phyloP scores from a whole-genome alignment of 2,797 vertebrate species.

The Lophotriccus pileatus region DNA sequence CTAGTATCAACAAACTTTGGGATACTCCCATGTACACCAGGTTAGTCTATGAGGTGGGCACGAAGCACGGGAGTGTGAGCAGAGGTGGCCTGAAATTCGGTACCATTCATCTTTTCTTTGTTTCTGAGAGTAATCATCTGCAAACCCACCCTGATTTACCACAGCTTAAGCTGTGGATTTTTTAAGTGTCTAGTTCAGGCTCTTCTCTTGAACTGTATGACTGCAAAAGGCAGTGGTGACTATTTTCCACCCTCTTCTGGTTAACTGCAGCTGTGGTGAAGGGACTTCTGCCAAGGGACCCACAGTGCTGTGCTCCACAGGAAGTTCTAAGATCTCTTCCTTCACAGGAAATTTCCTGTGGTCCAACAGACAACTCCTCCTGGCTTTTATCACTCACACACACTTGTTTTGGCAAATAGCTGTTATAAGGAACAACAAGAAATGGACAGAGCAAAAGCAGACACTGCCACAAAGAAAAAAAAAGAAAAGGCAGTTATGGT shows the following conservation, averaged over 20 bases:
- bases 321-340: slow-evolving; percentile 89
- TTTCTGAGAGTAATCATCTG: neutral
- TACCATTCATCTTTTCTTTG: neutral
- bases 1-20: neutral
- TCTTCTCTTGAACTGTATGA: neutral
- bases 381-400: slow-evolving; percentile 76
- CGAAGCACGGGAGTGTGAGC: neutral
- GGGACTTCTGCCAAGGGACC: slow-evolving; percentile 80
- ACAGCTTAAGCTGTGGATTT: neutral
- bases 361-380: slow-evolving; percentile 81
- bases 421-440: slow-evolving; percentile 74
- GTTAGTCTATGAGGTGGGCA: neutral
- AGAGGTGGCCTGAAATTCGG: neutral
- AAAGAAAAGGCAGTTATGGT: slow-evolving; percentile 22
- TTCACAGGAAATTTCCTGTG: slow-evolving; percentile 93
- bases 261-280: slow-evolving; percentile 77
- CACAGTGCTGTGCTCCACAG: slow-evolving; percentile 83
- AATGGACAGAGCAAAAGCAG: slow-evolving; percentile 62
- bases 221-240: neutral
- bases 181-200: neutral
- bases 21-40: neutral
- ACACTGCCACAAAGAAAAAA: neutral
- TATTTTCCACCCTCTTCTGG: slow-evolving; percentile 42
- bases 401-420: slow-evolving; percentile 79
- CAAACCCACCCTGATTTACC: slow-evolving; percentile 6